A percentile compares a stretch with the other conserved stretches of the same genome.
Conservation (phyloP, 1,140 invertebrate genomes). For the Caenorhabditis latens region DNA sequence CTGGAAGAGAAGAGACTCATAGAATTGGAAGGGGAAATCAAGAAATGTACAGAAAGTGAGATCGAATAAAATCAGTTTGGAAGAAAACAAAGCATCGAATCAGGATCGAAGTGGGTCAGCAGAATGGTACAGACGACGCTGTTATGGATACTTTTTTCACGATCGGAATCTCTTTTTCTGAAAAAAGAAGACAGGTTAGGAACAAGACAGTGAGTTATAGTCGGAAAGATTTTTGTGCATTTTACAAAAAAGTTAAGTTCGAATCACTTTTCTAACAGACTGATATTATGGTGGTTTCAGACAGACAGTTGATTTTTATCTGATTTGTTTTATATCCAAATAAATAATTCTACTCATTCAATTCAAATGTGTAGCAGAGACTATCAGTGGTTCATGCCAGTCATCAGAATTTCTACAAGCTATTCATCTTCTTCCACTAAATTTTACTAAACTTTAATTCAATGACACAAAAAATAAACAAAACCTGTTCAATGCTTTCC, state of each 20-base stretch:
- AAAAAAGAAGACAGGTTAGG: slow-evolving; percentile 11
- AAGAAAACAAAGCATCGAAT: neutral
- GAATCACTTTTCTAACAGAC: no score
- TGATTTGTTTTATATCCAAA: no score
- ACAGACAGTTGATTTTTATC: no score
- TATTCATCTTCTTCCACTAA: no score
- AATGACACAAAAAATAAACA: neutral
- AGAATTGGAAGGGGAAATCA: neutral
- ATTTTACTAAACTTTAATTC: neutral
- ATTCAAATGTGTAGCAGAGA: no score
- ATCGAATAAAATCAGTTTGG: neutral
- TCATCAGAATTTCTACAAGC: no score
- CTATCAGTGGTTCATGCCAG: no score
- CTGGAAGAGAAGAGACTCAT: neutral
- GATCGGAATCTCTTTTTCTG: slow-evolving; percentile 49
- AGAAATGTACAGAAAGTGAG: slow-evolving; percentile 47
- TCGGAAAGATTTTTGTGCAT: no score
- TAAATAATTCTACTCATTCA: no score
- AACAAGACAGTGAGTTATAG: neutral
- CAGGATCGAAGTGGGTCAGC: neutral
- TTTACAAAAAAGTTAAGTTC: no score
- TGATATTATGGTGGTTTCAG: no score
- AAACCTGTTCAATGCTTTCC: slow-evolving; percentile 7
- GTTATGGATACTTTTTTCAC: slow-evolving; percentile 58
- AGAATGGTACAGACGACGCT: slow-evolving; percentile 20